Evolutionary conservation across 2,888 invertebrate genomes (phyloP).

Genomic region (Anthophora plumipes): DNA sequence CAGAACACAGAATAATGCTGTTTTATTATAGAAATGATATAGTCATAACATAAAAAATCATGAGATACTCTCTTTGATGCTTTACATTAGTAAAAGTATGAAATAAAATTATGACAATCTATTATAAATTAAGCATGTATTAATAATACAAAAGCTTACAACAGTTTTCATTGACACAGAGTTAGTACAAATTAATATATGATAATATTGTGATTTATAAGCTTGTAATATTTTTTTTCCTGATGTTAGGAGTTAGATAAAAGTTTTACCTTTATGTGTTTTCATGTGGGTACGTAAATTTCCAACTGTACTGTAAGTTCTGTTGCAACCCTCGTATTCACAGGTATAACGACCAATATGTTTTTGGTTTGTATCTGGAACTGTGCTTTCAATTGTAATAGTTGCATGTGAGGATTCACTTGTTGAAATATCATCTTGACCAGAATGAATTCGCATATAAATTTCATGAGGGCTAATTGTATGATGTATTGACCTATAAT

Average conservation of each 20-base stretch:
- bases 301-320: conserved; percentile 97
- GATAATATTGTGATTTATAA: background rate
- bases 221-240: background rate
- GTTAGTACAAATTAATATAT: background rate
- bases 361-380: conserved; percentile 87
- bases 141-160: conserved; percentile 5
- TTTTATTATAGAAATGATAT: background rate
- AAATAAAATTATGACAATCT: background rate
- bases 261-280: conserved; percentile 94
- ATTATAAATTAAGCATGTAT: background rate
- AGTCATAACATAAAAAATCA: background rate
- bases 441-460: conserved; percentile 90
- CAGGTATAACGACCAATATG: conserved; percentile 92
- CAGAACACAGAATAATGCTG: conserved; percentile 36
- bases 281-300: conserved; percentile 98
- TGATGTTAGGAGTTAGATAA: background rate
- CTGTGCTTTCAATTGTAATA: conserved; percentile 88
- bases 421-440: conserved; percentile 87
- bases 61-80: background rate
- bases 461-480: conserved; percentile 90
- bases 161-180: background rate
- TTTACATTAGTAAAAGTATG: background rate
- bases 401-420: conserved; percentile 89
- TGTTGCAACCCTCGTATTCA: conserved; percentile 94
- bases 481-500: conserved; percentile 88